Evolutionary conservation across 2,888 invertebrate genomes (phyloP), one percentile per base, ranked within the genome.

Genomic region (Coleophora deauratella): DNA sequence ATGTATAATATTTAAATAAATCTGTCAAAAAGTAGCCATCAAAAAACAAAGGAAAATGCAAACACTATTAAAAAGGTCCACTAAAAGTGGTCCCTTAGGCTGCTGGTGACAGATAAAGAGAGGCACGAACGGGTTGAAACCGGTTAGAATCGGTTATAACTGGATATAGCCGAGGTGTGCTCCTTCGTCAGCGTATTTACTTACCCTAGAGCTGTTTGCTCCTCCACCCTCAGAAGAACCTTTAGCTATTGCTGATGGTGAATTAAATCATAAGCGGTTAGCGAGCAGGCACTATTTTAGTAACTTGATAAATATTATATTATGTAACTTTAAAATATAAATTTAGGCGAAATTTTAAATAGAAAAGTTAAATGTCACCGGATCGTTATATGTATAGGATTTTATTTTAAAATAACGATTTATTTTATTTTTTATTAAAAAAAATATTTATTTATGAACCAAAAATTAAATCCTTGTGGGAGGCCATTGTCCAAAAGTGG

Each of bases 111-210:
- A 80, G 81, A 80, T 80, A 79, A 80, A 81, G 6, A 21, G 21
- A 4, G 21, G 21, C 21, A 21, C 21, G 21, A 21, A 21, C 21
- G 21, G 21, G 21, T 21, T 21, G 21, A 6, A 21, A 21, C 21
- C 21, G 21, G 21, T 21, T 21, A 21, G 21, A 81, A 78, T 71
- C 59, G 64, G 64, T 59, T 56, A 62, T 59, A 67, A 63, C 69
- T 62, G 62, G 57, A 51, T 57, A 64, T 56, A 58, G 56, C 52
- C 59, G 58, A 72, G 74, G 72, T 72, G 67, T 68, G 68, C 72
- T 70, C 66, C 79, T 72, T 72, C 74, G 78, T 85, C 84, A 84
- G 81, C 82, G 71, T 82, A 80, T 84, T 82, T 81, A 66, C 81
- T 69, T 69, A 72, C 76, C 82, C 79, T 52, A 68, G 54, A 72